These are phyloP conservation scores for Myopa tessellatipennis DNA, from an alignment of 2,888 invertebrate species.

Conservation along the genomic window DNA sequence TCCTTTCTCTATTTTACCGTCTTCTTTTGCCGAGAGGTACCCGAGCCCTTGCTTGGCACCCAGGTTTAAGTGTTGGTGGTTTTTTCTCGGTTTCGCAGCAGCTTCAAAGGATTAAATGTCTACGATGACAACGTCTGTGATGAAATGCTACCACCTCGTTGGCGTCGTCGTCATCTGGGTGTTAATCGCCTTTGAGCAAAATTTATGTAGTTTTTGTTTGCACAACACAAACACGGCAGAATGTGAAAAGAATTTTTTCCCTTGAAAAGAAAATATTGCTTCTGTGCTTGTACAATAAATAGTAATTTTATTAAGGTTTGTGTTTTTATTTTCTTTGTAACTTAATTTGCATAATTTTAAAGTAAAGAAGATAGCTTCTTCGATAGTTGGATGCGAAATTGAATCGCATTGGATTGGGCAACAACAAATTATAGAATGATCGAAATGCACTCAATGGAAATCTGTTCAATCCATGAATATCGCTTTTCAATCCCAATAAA, in stretches of 20 bases:
- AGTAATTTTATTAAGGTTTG: neutral
- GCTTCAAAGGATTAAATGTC: constrained; percentile 21
- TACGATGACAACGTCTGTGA: constrained; percentile 19
- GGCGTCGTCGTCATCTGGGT: constrained; percentile 2
- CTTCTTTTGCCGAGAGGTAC: neutral
- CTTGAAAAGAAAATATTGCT: neutral
- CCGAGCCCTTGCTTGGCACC: constrained; percentile 42
- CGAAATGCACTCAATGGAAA: neutral
- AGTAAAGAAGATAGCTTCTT: too few species aligned
- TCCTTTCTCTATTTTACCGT: too few species aligned
- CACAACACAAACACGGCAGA: constrained; percentile 12
- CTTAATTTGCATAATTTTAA: too few species aligned
- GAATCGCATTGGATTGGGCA: neutral
- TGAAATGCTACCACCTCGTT: neutral
- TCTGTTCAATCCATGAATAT: too few species aligned
- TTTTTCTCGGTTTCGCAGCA: constrained; percentile 7
- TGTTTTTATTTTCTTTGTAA: neutral
- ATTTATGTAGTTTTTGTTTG: constrained; percentile 31
- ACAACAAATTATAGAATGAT: neutral
- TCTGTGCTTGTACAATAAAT: neutral
- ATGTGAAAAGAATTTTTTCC: neutral
- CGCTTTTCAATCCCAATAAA: too few species aligned
- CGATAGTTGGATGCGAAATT: too few species aligned
- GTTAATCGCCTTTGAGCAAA: constrained; percentile 35
- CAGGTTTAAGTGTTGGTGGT: constrained; percentile 1